phyloP scores from a whole-genome alignment of 1,140 invertebrate genomes.

The honey bee (Apis mellifera) region Amel_HAv3.1 CM009931.2:7703501-7704000 shows the following conservation, averaged over 20 bases:
- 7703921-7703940: neutral
- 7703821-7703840: too few relatives aligned
- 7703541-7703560: slow-evolving; percentile 44
- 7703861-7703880: too few relatives aligned
- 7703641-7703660: neutral
- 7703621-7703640: slow-evolving; percentile 9
- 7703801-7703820: too few relatives aligned
- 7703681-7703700: too few relatives aligned
- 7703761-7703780: too few relatives aligned
- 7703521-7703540: slow-evolving; percentile 43
- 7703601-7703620: slow-evolving; percentile 3
- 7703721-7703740: neutral
- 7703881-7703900: too few relatives aligned
- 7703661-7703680: too few relatives aligned
- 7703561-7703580: slow-evolving; percentile 15
- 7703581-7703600: slow-evolving; percentile 23
- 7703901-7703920: too few relatives aligned
- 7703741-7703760: too few relatives aligned
- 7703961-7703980: neutral
- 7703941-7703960: neutral
- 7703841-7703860: too few relatives aligned
- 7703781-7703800: too few relatives aligned
- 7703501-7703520: slow-evolving; percentile 45
- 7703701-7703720: too few relatives aligned
- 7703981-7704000: neutral